Percentiles rank a stretch among this genome's conserved stretches.
Evolutionary conservation across 2,797 vertebrate species (phyloP).

Genomic region (Corythornis leucogaster): DNA sequence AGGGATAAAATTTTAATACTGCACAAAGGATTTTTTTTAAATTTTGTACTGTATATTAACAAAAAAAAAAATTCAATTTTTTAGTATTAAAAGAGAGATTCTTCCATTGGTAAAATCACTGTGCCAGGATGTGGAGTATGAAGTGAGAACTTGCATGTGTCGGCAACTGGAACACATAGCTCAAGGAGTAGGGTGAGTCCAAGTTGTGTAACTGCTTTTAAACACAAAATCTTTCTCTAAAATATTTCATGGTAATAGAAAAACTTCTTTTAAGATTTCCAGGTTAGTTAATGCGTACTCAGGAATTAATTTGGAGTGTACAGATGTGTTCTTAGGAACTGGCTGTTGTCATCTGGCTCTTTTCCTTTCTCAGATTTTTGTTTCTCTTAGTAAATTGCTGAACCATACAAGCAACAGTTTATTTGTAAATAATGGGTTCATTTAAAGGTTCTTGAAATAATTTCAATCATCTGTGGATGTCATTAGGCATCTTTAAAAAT

Average conservation of each 20-base stretch:
- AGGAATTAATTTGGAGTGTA: background rate
- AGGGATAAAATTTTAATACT: background rate
- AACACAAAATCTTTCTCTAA: background rate
- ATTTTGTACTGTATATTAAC: background rate
- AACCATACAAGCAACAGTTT: background rate
- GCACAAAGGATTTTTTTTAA: background rate
- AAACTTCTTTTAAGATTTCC: background rate
- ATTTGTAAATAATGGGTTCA: background rate
- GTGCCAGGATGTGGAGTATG: slow-evolving; percentile 91
- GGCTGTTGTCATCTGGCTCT: background rate
- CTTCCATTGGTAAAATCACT: slow-evolving; percentile 91
- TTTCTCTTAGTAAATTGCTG: background rate
- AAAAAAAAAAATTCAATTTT: background rate
- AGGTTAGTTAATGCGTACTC: background rate
- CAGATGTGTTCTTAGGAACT: background rate
- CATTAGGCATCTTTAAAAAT: background rate
- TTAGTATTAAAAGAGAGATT: slow-evolving; percentile 92
- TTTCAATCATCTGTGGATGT: background rate
- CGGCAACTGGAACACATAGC: slow-evolving; percentile 91
- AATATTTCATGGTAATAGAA: background rate
- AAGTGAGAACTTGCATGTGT: slow-evolving; percentile 94
- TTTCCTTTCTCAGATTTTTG: background rate
- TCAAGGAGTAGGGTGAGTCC: slow-evolving; percentile 88
- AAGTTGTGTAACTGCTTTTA: background rate
- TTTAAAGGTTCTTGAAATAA: background rate